These are phyloP conservation scores for Cichladusa arquata DNA, from an alignment of 2,113 vertebrate genomes.

Conservation along the genomic window DNA sequence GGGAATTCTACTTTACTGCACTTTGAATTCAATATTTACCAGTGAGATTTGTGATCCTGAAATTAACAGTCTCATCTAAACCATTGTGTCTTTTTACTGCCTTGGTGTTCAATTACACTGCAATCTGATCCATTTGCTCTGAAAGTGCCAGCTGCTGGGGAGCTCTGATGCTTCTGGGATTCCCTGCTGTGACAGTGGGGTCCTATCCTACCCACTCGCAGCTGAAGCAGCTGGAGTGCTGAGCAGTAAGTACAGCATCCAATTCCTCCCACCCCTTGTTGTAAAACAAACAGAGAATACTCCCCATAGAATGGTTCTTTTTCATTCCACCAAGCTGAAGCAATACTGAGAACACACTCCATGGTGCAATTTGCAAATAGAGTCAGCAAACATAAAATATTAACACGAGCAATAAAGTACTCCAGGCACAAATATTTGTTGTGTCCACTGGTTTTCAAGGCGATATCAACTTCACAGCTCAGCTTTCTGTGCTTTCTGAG, in stretches of 20 bases:
- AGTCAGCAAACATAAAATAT: neutral
- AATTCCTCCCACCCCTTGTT: neutral
- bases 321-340: neutral
- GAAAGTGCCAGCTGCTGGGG: conserved; percentile 14
- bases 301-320: neutral
- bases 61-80: conserved; percentile 33
- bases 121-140: conserved; percentile 13
- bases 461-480: neutral
- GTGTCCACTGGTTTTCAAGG: neutral
- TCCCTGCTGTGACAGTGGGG: conserved; percentile 14
- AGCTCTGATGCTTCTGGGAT: conserved; percentile 2
- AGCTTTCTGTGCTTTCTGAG: neutral
- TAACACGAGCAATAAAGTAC: neutral
- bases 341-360: neutral
- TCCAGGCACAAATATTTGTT: neutral
- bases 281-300: neutral
- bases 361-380: neutral
- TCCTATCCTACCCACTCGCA: neutral
- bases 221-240: conserved; percentile 7
- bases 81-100: conserved; percentile 11
- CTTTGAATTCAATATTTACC: conserved; percentile 22
- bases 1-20: neutral
- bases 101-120: conserved; percentile 17
- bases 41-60: conserved; percentile 24
- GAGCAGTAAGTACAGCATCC: conserved; percentile 8